Evolutionary conservation across 1,140 invertebrate species (phyloP).

Genomic region (Doryteuthis pealeii): DNA sequence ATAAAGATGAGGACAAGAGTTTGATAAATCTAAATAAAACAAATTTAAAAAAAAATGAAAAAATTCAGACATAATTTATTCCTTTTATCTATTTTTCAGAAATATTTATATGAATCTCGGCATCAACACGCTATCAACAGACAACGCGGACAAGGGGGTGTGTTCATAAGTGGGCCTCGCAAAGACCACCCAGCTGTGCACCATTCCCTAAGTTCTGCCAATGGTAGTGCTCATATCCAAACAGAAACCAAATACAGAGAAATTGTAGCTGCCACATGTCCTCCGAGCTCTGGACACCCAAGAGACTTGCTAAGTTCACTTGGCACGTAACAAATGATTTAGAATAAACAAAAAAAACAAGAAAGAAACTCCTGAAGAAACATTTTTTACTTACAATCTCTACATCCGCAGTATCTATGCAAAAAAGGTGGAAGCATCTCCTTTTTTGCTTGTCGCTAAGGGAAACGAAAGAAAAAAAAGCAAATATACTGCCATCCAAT

Average conservation of each 20-base stretch:
- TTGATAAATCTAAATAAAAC: no score
- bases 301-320: slow-evolving; percentile 3
- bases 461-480: no score
- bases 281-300: slow-evolving; percentile 1
- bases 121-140: slow-evolving; percentile 98
- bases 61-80: no score
- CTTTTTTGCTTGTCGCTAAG: no score
- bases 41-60: no score
- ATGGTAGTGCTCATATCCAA: background rate
- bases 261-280: slow-evolving; percentile 1
- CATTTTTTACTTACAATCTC: no score
- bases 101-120: slow-evolving; percentile 98
- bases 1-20: no score
- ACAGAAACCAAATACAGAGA: background rate
- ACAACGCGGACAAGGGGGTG: slow-evolving; percentile 90
- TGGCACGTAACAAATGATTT: background rate
- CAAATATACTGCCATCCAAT: no score
- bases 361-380: no score
- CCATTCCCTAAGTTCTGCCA: background rate
- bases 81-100: slow-evolving; percentile 67
- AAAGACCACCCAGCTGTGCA: background rate
- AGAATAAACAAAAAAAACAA: no score
- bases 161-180: slow-evolving; percentile 37
- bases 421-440: no score
- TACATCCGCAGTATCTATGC: no score